phyloP scores from a whole-genome alignment of 2,797 vertebrate genomes.

The Passerculus sandwichensis region DNA sequence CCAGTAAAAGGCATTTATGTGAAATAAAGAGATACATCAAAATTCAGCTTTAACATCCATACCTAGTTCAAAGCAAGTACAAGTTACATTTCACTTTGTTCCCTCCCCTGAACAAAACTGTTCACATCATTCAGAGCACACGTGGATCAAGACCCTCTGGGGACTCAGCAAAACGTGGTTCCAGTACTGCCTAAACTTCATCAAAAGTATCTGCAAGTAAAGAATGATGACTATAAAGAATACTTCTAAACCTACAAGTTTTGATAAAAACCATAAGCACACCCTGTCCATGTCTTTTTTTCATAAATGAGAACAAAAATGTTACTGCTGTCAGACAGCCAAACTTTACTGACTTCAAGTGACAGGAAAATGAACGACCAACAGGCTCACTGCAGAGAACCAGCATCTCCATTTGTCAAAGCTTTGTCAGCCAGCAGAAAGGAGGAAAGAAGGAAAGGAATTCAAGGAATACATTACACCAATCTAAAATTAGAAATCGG shows the following conservation, averaged over 20 bases:
- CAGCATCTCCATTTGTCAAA: constrained; percentile 51
- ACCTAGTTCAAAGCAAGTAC: not conserved
- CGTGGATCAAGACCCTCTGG: not conserved
- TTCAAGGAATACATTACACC: constrained; percentile 43
- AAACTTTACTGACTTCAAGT: constrained; percentile 14
- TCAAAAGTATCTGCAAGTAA: not conserved
- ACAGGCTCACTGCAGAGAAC: constrained; percentile 39
- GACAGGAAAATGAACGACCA: constrained; percentile 41
- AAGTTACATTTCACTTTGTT: not conserved
- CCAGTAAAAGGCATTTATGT: not conserved
- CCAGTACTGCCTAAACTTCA: not conserved
- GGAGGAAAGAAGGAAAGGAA: not conserved
- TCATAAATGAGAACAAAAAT: not conserved
- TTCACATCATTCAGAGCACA: not conserved
- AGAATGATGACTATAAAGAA: not conserved
- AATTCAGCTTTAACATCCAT: not conserved
- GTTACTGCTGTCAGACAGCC: constrained; percentile 23
- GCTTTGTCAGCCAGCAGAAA: constrained; percentile 16
- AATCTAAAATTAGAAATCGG: constrained; percentile 25
- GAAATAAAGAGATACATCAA: not conserved
- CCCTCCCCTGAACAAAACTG: not conserved
- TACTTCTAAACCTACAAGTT: not conserved
- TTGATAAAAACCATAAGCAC: not conserved
- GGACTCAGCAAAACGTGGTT: not conserved
- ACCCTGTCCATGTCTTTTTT: not conserved